Evolutionary conservation across 2,888 invertebrate species (phyloP), one percentile per base, ranked within the genome.

Genomic region (Notocelia uddmanniana): DNA sequence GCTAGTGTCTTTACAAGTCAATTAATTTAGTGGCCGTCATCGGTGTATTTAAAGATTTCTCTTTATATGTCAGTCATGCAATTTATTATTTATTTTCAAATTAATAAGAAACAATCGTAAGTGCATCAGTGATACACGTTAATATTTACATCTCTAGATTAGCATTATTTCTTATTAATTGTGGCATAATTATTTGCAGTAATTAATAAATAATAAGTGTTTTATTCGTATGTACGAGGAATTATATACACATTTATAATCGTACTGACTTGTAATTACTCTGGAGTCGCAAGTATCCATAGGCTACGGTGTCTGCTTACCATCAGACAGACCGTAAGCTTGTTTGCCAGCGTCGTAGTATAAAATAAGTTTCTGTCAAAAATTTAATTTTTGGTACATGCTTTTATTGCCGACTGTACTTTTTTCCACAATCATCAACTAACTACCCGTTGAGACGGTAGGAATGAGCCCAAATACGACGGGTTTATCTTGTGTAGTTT

Each of bases 1-100:
- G 58, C 50, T 48, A 57, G 54, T 60, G 23, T 23, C 19, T 57
- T 71, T 37, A 59, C 59, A 66, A 55, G 34, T 59, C 37, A 60
- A 54, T 67, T 52, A 31, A 63, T 64, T 23, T 37, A 37, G 64
- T 15, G 45, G n/a, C 15, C 45, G n/a, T 18, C 23, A 23, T 21
- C 41, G 41, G 23, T 0, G n/a, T 11, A 21, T 15, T 37, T n/a
- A 41, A 5, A 45, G 45, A n/a, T n/a, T 13, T 13, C 13, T 5
- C 13, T 13, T 41, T 41, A 1, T 41, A 13, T 37, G 13, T 41
- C 41, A 5, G 15, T 15, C 15, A 15, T 15, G 15, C 15, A 13
- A 13, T 13, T 5, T 0, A 41, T 41, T n/a, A n/a, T n/a, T n/a
- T n/a, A n/a, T 41, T 41, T 5, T 5, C 41, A 41, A 45, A 45